Percentiles rank a stretch among this genome's conserved stretches.
Conservation (phyloP, 2,113 vertebrate species). For the Apistogramma diplotaenia region DNA sequence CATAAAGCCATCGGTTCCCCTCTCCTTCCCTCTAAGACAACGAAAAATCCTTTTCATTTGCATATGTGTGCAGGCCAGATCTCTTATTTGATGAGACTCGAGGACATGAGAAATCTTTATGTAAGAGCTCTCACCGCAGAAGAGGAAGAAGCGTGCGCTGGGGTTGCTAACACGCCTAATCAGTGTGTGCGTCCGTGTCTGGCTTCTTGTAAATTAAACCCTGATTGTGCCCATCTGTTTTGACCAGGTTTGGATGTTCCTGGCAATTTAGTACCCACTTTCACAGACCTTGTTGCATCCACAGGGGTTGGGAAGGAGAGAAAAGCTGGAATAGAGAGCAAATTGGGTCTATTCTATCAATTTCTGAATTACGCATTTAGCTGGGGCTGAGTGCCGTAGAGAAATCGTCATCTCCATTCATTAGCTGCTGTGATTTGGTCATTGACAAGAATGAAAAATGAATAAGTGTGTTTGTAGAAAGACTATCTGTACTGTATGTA, state of each 20-base stretch:
- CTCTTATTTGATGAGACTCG: slow-evolving; percentile 27
- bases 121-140: slow-evolving; percentile 5
- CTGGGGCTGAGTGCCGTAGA: slow-evolving; percentile 19
- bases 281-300: slow-evolving; percentile 7
- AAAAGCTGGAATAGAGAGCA: not conserved
- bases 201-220: slow-evolving; percentile 48
- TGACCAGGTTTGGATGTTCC: slow-evolving; percentile 48
- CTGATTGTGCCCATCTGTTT: slow-evolving; percentile 67
- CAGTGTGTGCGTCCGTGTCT: slow-evolving; percentile 43
- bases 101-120: slow-evolving; percentile 7
- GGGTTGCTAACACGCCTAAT: slow-evolving; percentile 22
- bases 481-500: slow-evolving; percentile 15
- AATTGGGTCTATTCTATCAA: slow-evolving; percentile 55
- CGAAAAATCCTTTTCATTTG: slow-evolving; percentile 33
- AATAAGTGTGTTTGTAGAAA: slow-evolving; percentile 50
- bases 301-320: not conserved
- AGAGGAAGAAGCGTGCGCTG: not conserved
- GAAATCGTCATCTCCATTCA: slow-evolving; percentile 43
- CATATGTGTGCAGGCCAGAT: slow-evolving; percentile 17
- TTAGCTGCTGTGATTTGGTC: slow-evolving; percentile 43
- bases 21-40: slow-evolving; percentile 4
- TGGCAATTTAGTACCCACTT: slow-evolving; percentile 37
- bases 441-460: slow-evolving; percentile 56
- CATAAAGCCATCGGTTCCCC: slow-evolving; percentile 20
- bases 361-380: slow-evolving; percentile 68